These are phyloP conservation scores for Penaeus chinensis DNA, from an alignment of 1,140 invertebrate genomes.

Conservation along the genomic window DNA sequence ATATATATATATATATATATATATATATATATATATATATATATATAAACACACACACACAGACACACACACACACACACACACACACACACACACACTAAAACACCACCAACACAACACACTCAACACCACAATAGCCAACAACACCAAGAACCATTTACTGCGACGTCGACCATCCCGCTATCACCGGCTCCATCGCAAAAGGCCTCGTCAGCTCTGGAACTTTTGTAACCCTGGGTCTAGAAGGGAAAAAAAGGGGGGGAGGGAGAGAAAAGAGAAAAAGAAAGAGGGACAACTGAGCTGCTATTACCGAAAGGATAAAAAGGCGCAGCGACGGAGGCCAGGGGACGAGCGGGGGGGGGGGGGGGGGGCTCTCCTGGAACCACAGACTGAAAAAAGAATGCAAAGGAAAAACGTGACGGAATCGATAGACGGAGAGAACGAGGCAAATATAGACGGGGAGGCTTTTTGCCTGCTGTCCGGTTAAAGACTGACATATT, in stretches of 20 bases:
- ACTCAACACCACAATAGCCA: no score
- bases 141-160: no score
- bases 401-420: background rate
- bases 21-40: no score
- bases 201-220: background rate
- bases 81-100: no score
- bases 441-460: background rate
- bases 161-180: background rate
- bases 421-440: background rate
- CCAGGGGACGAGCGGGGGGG: background rate
- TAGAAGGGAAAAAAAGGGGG: conserved; percentile 8
- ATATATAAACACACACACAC: no score
- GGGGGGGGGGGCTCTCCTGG: background rate
- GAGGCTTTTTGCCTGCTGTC: background rate
- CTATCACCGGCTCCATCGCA: background rate
- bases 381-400: background rate
- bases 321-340: background rate
- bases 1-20: no score
- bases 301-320: background rate
- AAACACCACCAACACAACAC: no score
- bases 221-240: background rate
- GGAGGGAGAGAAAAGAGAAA: background rate
- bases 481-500: no score
- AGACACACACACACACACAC: no score
- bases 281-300: background rate